Conservation (phyloP, 2,113 vertebrate genomes). For the Notarius lentiginosus region DNA sequence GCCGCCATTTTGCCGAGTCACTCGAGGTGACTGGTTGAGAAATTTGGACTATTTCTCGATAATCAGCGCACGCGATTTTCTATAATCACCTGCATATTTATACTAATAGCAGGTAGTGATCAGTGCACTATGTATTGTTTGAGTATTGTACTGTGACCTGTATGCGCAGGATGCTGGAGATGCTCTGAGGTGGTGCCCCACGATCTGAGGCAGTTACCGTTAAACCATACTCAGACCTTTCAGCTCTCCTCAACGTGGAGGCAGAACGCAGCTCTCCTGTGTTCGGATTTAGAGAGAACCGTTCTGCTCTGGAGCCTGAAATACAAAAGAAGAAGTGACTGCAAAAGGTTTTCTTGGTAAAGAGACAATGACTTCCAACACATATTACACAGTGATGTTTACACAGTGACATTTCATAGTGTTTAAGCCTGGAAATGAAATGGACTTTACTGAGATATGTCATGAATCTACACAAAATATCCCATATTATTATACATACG, state of each 20-base stretch:
- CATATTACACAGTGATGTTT: background rate
- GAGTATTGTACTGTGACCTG: slow-evolving; percentile 73
- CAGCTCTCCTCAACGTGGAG: slow-evolving; percentile 73
- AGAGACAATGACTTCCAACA: background rate
- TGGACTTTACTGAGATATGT: background rate
- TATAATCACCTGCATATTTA: too few species aligned
- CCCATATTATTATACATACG: background rate
- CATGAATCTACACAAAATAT: background rate
- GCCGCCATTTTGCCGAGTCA: too few species aligned
- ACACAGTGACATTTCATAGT: background rate
- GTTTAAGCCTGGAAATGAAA: background rate
- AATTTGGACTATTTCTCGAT: too few species aligned
- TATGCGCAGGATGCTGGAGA: slow-evolving; percentile 77
- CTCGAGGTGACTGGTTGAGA: too few species aligned
- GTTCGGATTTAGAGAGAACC: slow-evolving; percentile 82
- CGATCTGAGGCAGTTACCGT: slow-evolving; percentile 82
- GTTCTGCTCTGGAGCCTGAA: slow-evolving; percentile 86
- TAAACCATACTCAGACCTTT: slow-evolving; percentile 82
- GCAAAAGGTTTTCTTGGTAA: background rate
- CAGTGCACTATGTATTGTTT: background rate
- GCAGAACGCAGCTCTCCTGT: slow-evolving; percentile 83
- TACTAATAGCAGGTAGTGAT: background rate
- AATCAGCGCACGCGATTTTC: too few species aligned
- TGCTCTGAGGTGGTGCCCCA: slow-evolving; percentile 75
- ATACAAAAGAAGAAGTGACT: slow-evolving; percentile 19